Base-by-base conservation (phyloP, 2,888 invertebrate genomes). In the Acrobasis repandana region DNA sequence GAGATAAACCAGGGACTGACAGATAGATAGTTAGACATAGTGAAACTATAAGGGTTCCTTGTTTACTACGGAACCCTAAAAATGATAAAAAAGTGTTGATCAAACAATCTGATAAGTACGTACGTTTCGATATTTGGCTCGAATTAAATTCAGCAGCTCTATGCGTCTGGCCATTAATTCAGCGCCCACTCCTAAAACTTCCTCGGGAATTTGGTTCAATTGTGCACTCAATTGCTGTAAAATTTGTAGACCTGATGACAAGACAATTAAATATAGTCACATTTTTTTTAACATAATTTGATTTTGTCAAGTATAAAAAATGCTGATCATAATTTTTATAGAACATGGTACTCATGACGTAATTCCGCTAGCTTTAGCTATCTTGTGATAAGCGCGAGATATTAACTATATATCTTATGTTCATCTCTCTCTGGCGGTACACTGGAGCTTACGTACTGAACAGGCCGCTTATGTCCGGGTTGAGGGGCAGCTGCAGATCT, bases 131-230 rank as follows among this genome's bases (percentile, higher is more conserved):
- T 79, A 75, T 63, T 86, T 89, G 50, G 72, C 74, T 15, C 84
- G 78, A 20, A 88, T 56, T 6, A 85, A 61, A 43, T 82, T 83
- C 1, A 90, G 68, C 2, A 90, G 62, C 33, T 87, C 87, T 34
- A 85, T 79, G 3, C 90, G 83, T 0, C 86, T 80, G n/a, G 82
- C 82, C 82, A 87, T 84, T 9, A 91, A 63, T 66, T 90, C 88
- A 0, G 79, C 79, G 0, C 80, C 82, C 65, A 88, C 72, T 1
- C 69, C 66, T 9, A 82, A 58, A 4, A 90, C 75, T 34, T 89
- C 85, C 46, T 88, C 86, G 0, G 90, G 87, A 47, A 91, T 83
- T 0, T 79, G 76, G 33, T 75, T 80, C 47, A 92, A 68, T 64
- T 86, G 82, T 0, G 80, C 70, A 46, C 72, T 73, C 47, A 90